Percentiles rank a stretch among this genome's conserved stretches.
Conservation (phyloP, 1,140 invertebrate genomes). For the Mamestra configurata region DNA sequence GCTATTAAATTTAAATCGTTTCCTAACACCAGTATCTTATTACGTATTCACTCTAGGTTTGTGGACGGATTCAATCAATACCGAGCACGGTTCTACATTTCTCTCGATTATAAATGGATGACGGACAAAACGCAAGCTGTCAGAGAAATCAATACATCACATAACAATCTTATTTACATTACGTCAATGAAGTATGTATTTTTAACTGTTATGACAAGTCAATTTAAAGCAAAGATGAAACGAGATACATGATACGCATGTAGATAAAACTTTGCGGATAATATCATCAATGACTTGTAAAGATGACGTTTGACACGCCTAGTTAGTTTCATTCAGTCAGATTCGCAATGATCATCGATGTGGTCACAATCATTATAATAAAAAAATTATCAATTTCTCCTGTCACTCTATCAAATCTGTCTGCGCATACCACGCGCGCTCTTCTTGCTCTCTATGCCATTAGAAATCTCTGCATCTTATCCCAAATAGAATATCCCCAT, state of each 20-base stretch:
- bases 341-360: neutral
- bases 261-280: conserved; percentile 9
- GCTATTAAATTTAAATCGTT: conserved; percentile 28
- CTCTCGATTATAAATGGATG: conserved; percentile 17
- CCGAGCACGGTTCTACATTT: conserved; percentile 4
- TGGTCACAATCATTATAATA: too few species aligned
- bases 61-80: conserved; percentile 33
- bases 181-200: neutral
- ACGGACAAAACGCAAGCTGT: neutral
- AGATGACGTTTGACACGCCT: neutral
- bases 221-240: neutral
- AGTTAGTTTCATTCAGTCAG: neutral
- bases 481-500: neutral
- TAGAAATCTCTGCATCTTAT: too few species aligned
- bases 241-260: conserved; percentile 8
- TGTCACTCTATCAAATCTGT: neutral
- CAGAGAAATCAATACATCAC: conserved; percentile 41
- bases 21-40: conserved; percentile 41
- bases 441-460: too few species aligned
- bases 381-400: neutral
- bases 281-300: conserved; percentile 20
- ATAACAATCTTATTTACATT: conserved; percentile 19
- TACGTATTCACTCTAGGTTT: conserved; percentile 2
- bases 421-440: too few species aligned
- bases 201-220: neutral